A percentile compares a stretch with the other conserved stretches of the same genome.
phyloP scores from a whole-genome alignment of 1,140 invertebrate species.

The Zaprionus camerounensis region DNA sequence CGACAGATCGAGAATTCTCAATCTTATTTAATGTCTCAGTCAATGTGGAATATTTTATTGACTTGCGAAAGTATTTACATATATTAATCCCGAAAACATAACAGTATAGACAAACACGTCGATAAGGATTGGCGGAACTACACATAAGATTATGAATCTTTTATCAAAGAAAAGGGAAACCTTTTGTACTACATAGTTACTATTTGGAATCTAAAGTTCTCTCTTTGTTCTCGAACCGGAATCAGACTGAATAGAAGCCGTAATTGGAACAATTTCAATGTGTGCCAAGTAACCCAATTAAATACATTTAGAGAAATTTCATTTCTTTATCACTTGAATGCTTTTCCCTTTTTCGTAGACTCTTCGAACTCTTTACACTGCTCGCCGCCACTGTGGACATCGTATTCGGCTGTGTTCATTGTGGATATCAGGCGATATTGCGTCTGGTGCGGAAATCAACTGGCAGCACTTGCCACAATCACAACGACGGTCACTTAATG shows the following conservation, averaged over 20 bases:
- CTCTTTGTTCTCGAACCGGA: conserved; percentile 1
- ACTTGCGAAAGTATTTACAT: neutral
- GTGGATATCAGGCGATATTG: conserved; percentile 11
- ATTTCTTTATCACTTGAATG: conserved; percentile 27
- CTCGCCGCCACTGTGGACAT: neutral
- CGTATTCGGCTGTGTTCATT: conserved; percentile 9
- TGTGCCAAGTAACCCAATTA: conserved; percentile 54
- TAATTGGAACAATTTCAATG: conserved; percentile 1
- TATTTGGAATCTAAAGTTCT: neutral
- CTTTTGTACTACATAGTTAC: neutral
- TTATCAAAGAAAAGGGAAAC: neutral
- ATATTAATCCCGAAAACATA: neutral
- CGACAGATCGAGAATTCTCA: conserved; percentile 33
- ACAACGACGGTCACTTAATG: conserved; percentile 42
- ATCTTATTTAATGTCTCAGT: conserved; percentile 6
- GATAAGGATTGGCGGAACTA: neutral
- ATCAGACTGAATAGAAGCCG: neutral
- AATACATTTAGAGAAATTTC: conserved; percentile 14
- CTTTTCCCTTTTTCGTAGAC: conserved; percentile 12
- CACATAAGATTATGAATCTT: neutral
- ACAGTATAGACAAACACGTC: neutral
- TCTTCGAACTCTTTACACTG: neutral
- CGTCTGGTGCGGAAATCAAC: conserved; percentile 37
- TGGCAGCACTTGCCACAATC: conserved; percentile 42
- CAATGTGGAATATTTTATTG: conserved; percentile 2